Evolutionary conservation across 2,888 invertebrate genomes (phyloP).

Genomic region (Watsonalla cultraria): DNA sequence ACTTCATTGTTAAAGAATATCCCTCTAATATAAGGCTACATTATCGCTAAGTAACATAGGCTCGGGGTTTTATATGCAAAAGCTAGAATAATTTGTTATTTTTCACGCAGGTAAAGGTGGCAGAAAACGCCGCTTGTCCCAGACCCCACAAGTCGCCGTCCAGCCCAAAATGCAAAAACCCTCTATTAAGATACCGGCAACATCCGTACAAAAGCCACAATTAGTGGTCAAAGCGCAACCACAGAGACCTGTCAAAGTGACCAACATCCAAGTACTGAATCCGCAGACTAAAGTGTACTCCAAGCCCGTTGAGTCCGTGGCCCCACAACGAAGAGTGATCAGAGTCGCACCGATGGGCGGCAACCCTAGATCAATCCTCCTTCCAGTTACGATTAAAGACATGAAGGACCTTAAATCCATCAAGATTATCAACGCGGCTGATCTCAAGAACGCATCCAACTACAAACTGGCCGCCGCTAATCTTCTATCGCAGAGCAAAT

Average conservation of each 20-base stretch:
- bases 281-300: conserved; percentile 68
- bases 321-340: conserved; percentile 64
- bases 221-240: conserved; percentile 68
- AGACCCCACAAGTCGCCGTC: conserved; percentile 56
- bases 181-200: conserved; percentile 46
- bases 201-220: conserved; percentile 56
- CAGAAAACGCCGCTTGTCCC: conserved; percentile 68
- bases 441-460: conserved; percentile 74
- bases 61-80: too few relatives aligned
- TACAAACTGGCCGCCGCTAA: conserved; percentile 75
- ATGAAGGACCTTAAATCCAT: conserved; percentile 85
- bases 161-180: conserved; percentile 69
- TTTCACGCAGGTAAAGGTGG: conserved; percentile 53
- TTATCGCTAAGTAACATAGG: too few relatives aligned
- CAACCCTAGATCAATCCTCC: conserved; percentile 82
- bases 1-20: too few relatives aligned
- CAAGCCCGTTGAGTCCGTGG: conserved; percentile 64
- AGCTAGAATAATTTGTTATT: conserved; percentile 1
- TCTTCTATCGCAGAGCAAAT: conserved; percentile 67
- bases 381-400: conserved; percentile 84
- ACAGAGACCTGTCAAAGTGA: conserved; percentile 61
- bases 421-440: conserved; percentile 84
- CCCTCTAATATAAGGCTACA: too few relatives aligned
- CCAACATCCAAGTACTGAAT: conserved; percentile 66
- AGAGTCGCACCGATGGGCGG: conserved; percentile 70